These are phyloP conservation scores for Lipotes vexillifer DNA, from an alignment of 2,113 vertebrate genomes.

Conservation along the genomic window DNA sequence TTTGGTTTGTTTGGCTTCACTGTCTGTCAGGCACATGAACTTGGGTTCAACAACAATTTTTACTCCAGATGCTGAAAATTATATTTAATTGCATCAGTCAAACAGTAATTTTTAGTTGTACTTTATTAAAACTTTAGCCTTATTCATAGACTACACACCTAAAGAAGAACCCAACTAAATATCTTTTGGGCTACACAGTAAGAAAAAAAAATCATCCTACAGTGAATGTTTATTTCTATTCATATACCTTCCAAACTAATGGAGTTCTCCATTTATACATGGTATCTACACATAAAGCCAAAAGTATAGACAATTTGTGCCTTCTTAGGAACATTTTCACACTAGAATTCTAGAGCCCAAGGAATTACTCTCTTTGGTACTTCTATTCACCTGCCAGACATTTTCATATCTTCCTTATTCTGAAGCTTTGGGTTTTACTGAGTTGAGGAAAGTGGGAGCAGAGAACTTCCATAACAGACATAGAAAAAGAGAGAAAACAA, in stretches of 20 bases:
- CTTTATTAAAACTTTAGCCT: neutral
- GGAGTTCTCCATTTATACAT: neutral
- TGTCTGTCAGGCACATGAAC: neutral
- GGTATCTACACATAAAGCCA: neutral
- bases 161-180: neutral
- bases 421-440: neutral
- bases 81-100: constrained; percentile 10
- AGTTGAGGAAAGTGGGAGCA: neutral
- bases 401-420: neutral
- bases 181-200: neutral
- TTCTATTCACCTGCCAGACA: neutral
- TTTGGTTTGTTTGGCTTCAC: neutral
- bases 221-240: neutral
- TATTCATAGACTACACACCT: neutral
- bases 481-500: neutral
- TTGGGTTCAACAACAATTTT: neutral
- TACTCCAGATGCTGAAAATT: constrained; percentile 59
- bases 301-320: neutral
- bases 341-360: neutral
- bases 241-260: neutral
- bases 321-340: neutral
- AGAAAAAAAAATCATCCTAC: neutral
- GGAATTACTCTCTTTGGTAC: neutral
- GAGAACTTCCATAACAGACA: neutral
- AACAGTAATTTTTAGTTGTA: neutral